Conservation (phyloP, 2,888 invertebrate genomes). For the Ennomos erosarius region DNA sequence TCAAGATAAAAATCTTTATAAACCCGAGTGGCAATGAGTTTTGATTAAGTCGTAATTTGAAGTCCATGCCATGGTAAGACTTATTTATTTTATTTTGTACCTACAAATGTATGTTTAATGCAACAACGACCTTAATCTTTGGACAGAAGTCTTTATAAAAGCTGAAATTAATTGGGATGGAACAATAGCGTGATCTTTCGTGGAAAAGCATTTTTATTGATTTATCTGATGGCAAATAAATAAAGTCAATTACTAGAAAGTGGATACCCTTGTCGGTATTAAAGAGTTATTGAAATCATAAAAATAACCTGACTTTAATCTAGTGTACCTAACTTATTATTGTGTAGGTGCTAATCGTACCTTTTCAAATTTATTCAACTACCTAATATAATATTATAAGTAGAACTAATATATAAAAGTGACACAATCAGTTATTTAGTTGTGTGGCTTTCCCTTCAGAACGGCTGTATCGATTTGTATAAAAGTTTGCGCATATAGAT, state of each 20-base stretch:
- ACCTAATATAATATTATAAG: too few relatives aligned
- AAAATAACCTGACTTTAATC: not conserved
- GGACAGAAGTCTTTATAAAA: constrained; percentile 6
- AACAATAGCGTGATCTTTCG: constrained; percentile 11
- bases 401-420: too few relatives aligned
- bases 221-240: constrained; percentile 13
- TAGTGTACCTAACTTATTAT: too few relatives aligned
- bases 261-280: constrained; percentile 1
- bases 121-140: constrained; percentile 29
- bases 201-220: constrained; percentile 4
- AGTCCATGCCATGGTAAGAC: constrained; percentile 7
- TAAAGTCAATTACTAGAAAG: constrained; percentile 14
- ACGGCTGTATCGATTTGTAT: too few relatives aligned
- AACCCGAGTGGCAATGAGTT: constrained; percentile 31
- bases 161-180: constrained; percentile 16
- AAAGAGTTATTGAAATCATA: not conserved
- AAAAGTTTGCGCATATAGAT: too few relatives aligned
- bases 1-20: too few relatives aligned
- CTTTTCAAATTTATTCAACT: too few relatives aligned
- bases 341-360: too few relatives aligned
- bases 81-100: constrained; percentile 9
- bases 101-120: constrained; percentile 26
- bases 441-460: too few relatives aligned
- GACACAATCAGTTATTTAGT: too few relatives aligned
- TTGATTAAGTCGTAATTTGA: constrained; percentile 47